Evolutionary conservation across 2,113 vertebrate genomes (phyloP).

Genomic region (Girardinichthys multiradiatus): DNA sequence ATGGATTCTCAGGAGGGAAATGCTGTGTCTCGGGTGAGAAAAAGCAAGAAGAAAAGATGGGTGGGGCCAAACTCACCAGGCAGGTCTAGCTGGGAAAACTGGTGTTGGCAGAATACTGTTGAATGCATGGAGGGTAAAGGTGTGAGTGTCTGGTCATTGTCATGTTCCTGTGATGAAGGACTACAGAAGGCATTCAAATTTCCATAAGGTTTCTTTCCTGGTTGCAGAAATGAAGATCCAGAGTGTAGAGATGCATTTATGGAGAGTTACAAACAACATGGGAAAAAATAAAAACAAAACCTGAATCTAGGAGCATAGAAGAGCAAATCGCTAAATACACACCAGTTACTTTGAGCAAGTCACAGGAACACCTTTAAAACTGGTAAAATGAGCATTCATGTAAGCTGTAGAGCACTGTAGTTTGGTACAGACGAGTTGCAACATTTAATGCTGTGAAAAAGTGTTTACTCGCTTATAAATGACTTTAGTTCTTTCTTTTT

Average conservation of each 20-base stretch:
- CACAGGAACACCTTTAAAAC: not conserved
- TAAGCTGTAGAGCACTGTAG: no score
- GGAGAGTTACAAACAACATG: not conserved
- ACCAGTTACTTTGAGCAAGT: not conserved
- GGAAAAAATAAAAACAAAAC: not conserved
- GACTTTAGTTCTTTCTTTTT: not conserved
- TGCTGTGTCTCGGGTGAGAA: conserved; percentile 34
- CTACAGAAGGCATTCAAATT: not conserved
- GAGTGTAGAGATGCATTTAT: not conserved
- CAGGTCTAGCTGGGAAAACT: conserved; percentile 75
- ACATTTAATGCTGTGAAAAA: not conserved
- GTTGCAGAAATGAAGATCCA: not conserved
- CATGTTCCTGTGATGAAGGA: not conserved
- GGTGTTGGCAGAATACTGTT: conserved; percentile 42
- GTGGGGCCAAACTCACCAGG: conserved; percentile 65
- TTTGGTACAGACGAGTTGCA: no score
- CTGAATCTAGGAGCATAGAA: not conserved
- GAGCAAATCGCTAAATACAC: not conserved
- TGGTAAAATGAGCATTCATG: not conserved
- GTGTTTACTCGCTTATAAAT: not conserved
- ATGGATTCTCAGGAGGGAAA: conserved; percentile 23
- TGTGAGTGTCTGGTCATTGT: conserved; percentile 6
- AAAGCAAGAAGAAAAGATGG: conserved; percentile 39
- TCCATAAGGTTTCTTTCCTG: not conserved
- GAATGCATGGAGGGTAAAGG: conserved; percentile 3